phyloP scores from a whole-genome alignment of 1,140 invertebrate genomes.

The Leptopilina boulardi region DNA sequence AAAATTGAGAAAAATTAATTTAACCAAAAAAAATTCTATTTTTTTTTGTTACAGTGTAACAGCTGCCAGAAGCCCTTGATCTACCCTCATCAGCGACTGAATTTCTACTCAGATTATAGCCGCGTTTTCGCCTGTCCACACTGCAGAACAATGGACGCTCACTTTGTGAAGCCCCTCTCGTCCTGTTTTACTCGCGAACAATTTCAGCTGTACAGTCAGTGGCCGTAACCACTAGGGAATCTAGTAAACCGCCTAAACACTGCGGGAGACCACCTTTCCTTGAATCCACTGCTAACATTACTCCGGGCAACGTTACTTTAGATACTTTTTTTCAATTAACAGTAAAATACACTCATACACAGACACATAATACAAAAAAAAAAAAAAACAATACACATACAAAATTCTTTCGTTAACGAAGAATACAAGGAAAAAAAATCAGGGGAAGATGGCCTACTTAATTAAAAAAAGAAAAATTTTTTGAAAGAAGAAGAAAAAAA shows the following conservation, averaged over 20 bases:
- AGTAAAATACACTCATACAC: not conserved
- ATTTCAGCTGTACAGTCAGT: slow-evolving; percentile 82
- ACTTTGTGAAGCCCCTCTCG: slow-evolving; percentile 93
- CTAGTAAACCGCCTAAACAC: slow-evolving; percentile 64
- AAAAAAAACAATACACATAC: too few species aligned
- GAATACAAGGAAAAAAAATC: not conserved
- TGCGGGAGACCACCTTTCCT: slow-evolving; percentile 57
- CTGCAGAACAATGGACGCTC: slow-evolving; percentile 92
- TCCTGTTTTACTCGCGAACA: slow-evolving; percentile 86
- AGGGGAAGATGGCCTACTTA: slow-evolving; percentile 36
- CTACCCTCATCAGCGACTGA: slow-evolving; percentile 89
- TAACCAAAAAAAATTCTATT: not conserved
- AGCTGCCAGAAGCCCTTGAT: slow-evolving; percentile 91
- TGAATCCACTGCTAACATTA: slow-evolving; percentile 67
- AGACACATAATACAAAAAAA: not conserved
- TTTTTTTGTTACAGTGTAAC: slow-evolving; percentile 85
- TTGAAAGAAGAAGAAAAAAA: not conserved
- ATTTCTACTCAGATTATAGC: slow-evolving; percentile 97
- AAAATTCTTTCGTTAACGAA: slow-evolving; percentile 17
- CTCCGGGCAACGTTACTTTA: slow-evolving; percentile 66
- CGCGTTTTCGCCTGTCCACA: slow-evolving; percentile 93
- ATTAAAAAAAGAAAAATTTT: not conserved
- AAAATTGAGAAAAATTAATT: not conserved
- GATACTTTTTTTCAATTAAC: slow-evolving; percentile 26
- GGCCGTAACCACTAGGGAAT: slow-evolving; percentile 85